phyloP scores from a whole-genome alignment of 2,888 invertebrate genomes.

The Acanthopleura granulata region DNA sequence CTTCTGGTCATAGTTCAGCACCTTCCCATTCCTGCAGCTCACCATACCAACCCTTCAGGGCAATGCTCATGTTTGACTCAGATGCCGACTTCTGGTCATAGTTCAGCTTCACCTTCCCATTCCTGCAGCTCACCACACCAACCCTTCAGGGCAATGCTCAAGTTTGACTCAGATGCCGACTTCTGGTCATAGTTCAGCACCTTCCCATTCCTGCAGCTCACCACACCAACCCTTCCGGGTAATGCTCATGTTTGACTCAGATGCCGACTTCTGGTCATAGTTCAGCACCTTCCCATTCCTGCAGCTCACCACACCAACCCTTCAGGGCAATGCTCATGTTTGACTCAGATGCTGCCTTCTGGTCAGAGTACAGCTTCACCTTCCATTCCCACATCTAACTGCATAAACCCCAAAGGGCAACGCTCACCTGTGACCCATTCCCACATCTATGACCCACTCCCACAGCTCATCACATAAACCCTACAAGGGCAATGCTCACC shows the following conservation, averaged over 20 bases:
- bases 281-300: constrained; percentile 77
- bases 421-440: constrained; percentile 80
- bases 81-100: constrained; percentile 90
- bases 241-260: constrained; percentile 75
- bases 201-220: constrained; percentile 90
- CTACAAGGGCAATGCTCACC: constrained; percentile 42
- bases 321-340: constrained; percentile 45
- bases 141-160: constrained; percentile 33
- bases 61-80: constrained; percentile 75
- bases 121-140: constrained; percentile 86
- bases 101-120: constrained; percentile 89
- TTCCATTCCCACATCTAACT: constrained; percentile 89
- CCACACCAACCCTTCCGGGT: constrained; percentile 72
- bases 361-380: constrained; percentile 92
- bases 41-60: constrained; percentile 74
- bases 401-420: constrained; percentile 70
- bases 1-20: constrained; percentile 91
- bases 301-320: constrained; percentile 79
- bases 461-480: constrained; percentile 82
- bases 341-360: constrained; percentile 85
- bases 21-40: constrained; percentile 90
- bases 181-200: constrained; percentile 92
- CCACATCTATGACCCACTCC: constrained; percentile 90
- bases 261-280: constrained; percentile 89
- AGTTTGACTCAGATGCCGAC: constrained; percentile 79